Conservation (phyloP, 2,888 invertebrate genomes). For the Clistopyga incitator region DNA sequence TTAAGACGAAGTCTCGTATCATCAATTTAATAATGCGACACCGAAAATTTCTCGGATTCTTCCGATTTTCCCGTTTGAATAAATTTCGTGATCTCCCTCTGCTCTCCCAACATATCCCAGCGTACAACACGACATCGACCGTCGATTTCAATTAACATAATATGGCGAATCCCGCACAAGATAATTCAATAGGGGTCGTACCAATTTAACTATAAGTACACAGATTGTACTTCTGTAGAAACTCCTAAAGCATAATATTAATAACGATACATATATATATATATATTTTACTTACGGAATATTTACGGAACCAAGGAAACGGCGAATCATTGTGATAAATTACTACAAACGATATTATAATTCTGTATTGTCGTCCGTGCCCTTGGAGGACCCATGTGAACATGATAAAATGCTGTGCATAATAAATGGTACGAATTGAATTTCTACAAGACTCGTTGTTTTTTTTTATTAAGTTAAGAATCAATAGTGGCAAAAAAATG, state of each 20-base stretch:
- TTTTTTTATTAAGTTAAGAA: too few relatives aligned
- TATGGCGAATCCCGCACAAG: conserved; percentile 30
- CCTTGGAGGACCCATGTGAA: conserved; percentile 17
- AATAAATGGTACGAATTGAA: conserved; percentile 56
- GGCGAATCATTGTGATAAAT: conserved; percentile 67
- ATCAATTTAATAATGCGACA: conserved; percentile 7
- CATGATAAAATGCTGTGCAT: conserved; percentile 36
- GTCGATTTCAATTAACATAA: conserved; percentile 29
- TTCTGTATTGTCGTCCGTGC: conserved; percentile 37
- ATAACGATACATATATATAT: conserved; percentile 44
- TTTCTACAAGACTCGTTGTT: conserved; percentile 51
- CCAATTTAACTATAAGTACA: conserved; percentile 25
- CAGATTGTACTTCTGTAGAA: conserved; percentile 41
- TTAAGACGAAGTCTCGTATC: conserved; percentile 3
- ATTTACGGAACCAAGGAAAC: conserved; percentile 49
- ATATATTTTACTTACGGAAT: conserved; percentile 64
- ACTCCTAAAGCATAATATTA: conserved; percentile 53
- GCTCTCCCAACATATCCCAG: conserved; percentile 47
- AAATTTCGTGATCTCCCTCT: conserved; percentile 7
- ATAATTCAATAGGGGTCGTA: conserved; percentile 36
- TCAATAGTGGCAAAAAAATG: too few relatives aligned
- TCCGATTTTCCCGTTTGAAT: neutral
- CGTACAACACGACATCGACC: conserved; percentile 23
- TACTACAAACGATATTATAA: conserved; percentile 54
- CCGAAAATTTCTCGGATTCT: conserved; percentile 10